Evolutionary conservation across 2,888 invertebrate genomes (phyloP), one percentile per base, ranked within the genome.

Genomic region (Mongoloraphidia duomilia): DNA sequence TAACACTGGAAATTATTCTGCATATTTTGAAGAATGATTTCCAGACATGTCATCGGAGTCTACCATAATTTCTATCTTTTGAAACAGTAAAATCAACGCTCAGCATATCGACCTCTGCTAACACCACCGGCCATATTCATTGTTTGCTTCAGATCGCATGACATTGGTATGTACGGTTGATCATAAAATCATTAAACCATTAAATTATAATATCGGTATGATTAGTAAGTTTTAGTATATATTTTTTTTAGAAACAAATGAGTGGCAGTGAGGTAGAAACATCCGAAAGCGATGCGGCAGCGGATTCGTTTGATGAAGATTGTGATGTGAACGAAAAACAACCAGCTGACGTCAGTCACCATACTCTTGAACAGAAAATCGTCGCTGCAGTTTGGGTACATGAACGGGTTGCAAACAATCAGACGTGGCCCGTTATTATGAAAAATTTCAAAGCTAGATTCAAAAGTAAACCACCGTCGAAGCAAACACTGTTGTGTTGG

Each of bases 371-470:
- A 47, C 63, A 67, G 54, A 55, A 66, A 36, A 53, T 66, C 5
- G 60, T 67, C 26, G 61, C 66, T 0, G 66, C 65, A 2, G 67
- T 64, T 34, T 67, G 67, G 67, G 65, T 66, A 13, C 67, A 67
- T 44, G 67, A 67, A 54, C 58, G 67, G 14, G 61, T 60, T 41
- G 56, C 58, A 41, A 61, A 63, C 2, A 59, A 41, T 41, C 41
- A 47, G 37, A 52, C 51, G 37, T 49, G n/a, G 51, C 48, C 49
- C 47, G 43, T 65, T 65, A 63, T 66, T 41, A 65, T 64, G 50
- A 56, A 57, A n/a, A 62, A 66, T 47, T 67, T 66, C 46, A 55
- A 57, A 11, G 51, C 57, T 46, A 57, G 67, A 41, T 67, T 67
- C 45, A 59, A 58, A 3, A 59, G 65, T 2, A 60, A 63, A 2